phyloP scores from a whole-genome alignment of 1,140 invertebrate genomes.

The Zaprionus gabonicus region DNA sequence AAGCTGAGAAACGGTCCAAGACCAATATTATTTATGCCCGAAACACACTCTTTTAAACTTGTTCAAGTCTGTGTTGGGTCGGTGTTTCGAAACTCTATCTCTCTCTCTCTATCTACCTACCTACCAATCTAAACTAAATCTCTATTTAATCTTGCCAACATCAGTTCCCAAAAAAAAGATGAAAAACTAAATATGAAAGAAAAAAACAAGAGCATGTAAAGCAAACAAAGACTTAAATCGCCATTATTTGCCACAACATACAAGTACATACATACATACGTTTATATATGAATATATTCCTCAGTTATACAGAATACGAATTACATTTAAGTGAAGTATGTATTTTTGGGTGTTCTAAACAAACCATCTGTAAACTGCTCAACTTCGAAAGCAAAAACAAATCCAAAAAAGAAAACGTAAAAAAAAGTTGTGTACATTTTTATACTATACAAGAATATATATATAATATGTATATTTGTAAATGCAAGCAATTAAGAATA shows the following conservation, averaged over 20 bases:
- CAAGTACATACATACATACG: conserved; percentile 24
- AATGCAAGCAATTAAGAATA: conserved; percentile 74
- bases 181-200: neutral
- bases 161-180: conserved; percentile 42
- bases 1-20: conserved; percentile 56
- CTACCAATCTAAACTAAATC: neutral
- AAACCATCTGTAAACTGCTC: conserved; percentile 24
- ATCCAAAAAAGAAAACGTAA: conserved; percentile 26
- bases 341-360: conserved; percentile 56
- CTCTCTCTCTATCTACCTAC: conserved; percentile 14
- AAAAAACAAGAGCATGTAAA: conserved; percentile 40
- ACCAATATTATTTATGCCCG: conserved; percentile 58
- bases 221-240: conserved; percentile 78
- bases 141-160: conserved; percentile 73
- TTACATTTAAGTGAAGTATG: conserved; percentile 27
- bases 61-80: conserved; percentile 26
- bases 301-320: conserved; percentile 56
- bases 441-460: conserved; percentile 39
- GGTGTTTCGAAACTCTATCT: conserved; percentile 32
- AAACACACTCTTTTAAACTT: conserved; percentile 1
- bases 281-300: conserved; percentile 54
- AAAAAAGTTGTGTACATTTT: conserved; percentile 66
- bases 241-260: conserved; percentile 75
- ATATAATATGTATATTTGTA: conserved; percentile 51
- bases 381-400: conserved; percentile 21